Base-by-base conservation (phyloP, 2,113 vertebrate genomes). In the Atractosteus spatula region DNA sequence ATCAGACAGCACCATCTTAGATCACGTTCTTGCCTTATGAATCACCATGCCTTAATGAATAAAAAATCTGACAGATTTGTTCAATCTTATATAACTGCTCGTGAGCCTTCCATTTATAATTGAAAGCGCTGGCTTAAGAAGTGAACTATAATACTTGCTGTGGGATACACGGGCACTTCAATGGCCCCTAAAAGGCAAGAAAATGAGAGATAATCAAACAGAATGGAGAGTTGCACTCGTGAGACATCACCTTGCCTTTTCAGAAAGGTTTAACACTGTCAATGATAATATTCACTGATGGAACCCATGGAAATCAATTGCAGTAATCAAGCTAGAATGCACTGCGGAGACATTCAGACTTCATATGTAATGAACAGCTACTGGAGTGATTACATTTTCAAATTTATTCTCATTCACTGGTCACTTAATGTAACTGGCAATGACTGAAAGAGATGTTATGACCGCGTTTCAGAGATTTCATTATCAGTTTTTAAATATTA, bases 271-370 rank as follows among this genome's bases (percentile, higher is more conserved):
- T 13, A 54, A n/a, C 59, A 7, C 59, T 0, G 59, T 41, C 59
- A 62, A 8, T 57, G 41, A 47, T 71, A 71, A 71, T 41, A n/a
- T 17, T 5, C 45, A 17, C 55, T 42, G 65, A 73, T 16, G 64
- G 55, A 55, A 16, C 16, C 65, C 4, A 62, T 54, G 17, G 55
- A 73, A 68, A 68, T 67, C 42, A 73, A 73, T 56, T 65, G 64
- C 62, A 41, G 64, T 57, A 44, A 62, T 68, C 56, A 51, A 12
- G 12, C 71, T 56, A 10, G 54, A 29, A 11, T 44, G 62, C 42
- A 41, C 8, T 11, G 4, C 3, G 14, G 42, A 14, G 7, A 10
- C 56, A 62, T 14, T 45, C 42, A 17, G n/a, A 57, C n/a, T 13
- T 8, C 17, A 69, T 51, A 4, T 45, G 42, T 14, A 41, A 41